phyloP scores from a whole-genome alignment of 1,140 invertebrate genomes.

The Hetaerina americana region DNA sequence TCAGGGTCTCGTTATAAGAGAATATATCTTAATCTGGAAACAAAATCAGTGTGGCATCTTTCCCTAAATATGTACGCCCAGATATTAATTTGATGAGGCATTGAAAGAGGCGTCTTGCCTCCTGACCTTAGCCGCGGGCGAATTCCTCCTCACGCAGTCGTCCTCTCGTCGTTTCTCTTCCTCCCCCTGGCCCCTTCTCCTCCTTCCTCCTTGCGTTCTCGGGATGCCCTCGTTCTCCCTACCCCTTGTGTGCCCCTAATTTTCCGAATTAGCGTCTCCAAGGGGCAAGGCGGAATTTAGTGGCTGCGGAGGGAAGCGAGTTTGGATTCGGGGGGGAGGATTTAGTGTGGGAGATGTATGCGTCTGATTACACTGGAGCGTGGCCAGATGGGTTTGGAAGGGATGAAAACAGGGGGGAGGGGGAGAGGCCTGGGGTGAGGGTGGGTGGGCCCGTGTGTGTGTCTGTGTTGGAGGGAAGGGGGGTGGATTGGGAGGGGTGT shows the following conservation, averaged over 20 bases:
- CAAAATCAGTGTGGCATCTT: too few relatives aligned
- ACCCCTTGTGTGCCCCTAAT: too few relatives aligned
- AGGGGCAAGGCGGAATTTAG: background rate
- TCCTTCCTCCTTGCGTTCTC: background rate
- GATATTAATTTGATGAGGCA: too few relatives aligned
- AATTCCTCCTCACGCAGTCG: too few relatives aligned
- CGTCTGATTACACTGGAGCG: background rate
- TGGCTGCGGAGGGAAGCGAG: background rate
- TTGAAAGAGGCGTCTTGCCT: too few relatives aligned
- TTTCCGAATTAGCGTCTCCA: background rate
- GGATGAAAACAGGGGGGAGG: background rate
- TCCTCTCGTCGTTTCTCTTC: background rate
- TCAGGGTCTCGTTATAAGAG: too few relatives aligned
- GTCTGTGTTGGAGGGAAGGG: background rate
- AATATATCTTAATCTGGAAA: too few relatives aligned
- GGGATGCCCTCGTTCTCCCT: too few relatives aligned
- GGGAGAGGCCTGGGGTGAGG: background rate
- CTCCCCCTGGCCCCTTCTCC: background rate
- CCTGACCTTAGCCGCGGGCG: too few relatives aligned
- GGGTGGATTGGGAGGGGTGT: too few relatives aligned
- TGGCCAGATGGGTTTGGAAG: background rate
- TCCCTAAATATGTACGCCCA: too few relatives aligned
- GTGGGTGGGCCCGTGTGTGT: background rate
- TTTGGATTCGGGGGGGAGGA: background rate
- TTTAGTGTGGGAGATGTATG: background rate